Evolutionary conservation across 2,113 vertebrate genomes (phyloP).

Genomic region (Strigops habroptila): DNA sequence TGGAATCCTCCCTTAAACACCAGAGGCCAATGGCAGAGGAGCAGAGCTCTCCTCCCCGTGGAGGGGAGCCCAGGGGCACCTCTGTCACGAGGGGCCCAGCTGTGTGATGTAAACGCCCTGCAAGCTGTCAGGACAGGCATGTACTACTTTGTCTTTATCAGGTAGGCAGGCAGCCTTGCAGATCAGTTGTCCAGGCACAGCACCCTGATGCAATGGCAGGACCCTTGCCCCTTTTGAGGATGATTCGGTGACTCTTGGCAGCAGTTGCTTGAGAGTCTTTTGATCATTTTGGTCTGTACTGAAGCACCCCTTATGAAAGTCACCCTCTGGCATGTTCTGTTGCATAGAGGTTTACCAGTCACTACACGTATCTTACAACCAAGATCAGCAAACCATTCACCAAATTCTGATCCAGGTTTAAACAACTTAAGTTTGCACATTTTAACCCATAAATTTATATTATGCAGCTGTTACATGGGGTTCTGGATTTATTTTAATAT

Average conservation of each 20-base stretch:
- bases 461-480: not conserved
- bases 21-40: slow-evolving; percentile 39
- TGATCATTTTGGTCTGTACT: not conserved
- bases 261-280: not conserved
- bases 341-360: not conserved
- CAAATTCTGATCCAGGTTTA: not conserved
- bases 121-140: not conserved
- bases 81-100: not conserved
- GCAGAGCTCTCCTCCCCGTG: slow-evolving; percentile 12
- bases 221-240: not conserved
- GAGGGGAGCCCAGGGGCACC: not conserved
- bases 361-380: not conserved
- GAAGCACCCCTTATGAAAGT: not conserved
- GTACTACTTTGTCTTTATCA: not conserved
- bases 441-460: not conserved
- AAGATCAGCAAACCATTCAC: not conserved
- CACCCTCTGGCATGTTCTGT: not conserved
- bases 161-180: not conserved
- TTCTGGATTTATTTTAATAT: not conserved
- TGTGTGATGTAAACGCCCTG: not conserved
- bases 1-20: slow-evolving; percentile 10
- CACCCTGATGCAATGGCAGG: not conserved
- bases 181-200: not conserved
- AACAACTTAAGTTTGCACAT: not conserved
- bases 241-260: not conserved